Evolutionary conservation across 2,797 vertebrate species (phyloP).

Genomic region (Lophotriccus pileatus): DNA sequence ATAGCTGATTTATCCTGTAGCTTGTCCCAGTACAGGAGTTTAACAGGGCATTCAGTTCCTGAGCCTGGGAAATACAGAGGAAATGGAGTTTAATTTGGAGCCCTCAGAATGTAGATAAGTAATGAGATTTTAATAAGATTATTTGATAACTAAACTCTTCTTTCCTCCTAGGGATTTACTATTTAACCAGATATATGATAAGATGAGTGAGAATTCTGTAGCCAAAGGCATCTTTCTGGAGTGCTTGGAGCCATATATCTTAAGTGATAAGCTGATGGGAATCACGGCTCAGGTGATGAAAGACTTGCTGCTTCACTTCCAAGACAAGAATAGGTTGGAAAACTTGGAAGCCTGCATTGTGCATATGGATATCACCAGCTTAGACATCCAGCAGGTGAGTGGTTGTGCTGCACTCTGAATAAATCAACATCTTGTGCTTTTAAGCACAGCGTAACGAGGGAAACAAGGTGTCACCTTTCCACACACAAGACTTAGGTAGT

Average conservation of each 20-base stretch:
- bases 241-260: conserved; percentile 90
- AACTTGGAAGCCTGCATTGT: conserved; percentile 94
- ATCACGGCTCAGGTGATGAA: conserved; percentile 92
- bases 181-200: conserved; percentile 90
- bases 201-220: conserved; percentile 89
- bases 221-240: conserved; percentile 93
- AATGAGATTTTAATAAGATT: neutral
- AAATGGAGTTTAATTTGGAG: neutral
- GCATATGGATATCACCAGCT: conserved; percentile 95
- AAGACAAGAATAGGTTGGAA: conserved; percentile 90
- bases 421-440: neutral
- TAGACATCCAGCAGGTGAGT: conserved; percentile 94
- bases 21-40: neutral
- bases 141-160: neutral
- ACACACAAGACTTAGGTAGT: rapidly evolving
- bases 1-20: neutral
- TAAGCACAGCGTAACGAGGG: neutral
- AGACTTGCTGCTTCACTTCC: conserved; percentile 92
- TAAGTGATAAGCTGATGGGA: conserved; percentile 88
- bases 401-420: neutral
- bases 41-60: neutral
- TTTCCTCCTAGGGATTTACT: conserved; percentile 83
- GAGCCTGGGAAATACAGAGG: neutral
- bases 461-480: neutral
- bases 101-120: neutral